Percentiles rank a stretch among this genome's conserved stretches.
Evolutionary conservation across 92 coral and sea anemone genomes (phyloP).

Genomic region (Heliopora coerulea): DNA sequence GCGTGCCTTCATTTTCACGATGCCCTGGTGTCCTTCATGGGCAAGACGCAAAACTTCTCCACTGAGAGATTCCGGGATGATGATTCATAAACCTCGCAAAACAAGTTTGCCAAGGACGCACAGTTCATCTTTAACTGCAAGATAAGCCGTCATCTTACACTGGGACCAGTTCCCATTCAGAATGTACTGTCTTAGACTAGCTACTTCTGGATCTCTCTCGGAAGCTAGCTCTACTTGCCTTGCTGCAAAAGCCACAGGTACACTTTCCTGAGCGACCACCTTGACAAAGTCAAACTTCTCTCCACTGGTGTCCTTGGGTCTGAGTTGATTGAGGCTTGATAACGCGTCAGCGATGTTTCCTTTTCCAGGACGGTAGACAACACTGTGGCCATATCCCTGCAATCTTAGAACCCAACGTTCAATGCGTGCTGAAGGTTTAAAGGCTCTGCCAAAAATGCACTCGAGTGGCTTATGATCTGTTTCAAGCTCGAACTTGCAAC

Average conservation of each 20-base stretch:
- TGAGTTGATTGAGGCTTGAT: too few relatives aligned
- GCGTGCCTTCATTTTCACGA: conserved; percentile 48
- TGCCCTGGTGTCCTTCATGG: conserved; percentile 58
- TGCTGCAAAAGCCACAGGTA: conserved; percentile 39
- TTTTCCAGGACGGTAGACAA: conserved; percentile 43
- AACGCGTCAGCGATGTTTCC: too few relatives aligned
- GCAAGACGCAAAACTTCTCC: conserved; percentile 40
- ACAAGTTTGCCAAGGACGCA: conserved; percentile 49
- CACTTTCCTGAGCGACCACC: conserved; percentile 18
- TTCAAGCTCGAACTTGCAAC: too few relatives aligned
- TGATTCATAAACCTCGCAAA: conserved; percentile 50
- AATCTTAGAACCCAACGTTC: conserved; percentile 42
- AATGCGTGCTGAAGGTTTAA: conserved; percentile 50
- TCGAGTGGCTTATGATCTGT: conserved; percentile 58
- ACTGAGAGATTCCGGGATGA: conserved; percentile 50
- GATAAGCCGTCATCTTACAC: conserved; percentile 51
- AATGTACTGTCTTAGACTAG: conserved; percentile 37
- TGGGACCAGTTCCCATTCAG: conserved; percentile 50
- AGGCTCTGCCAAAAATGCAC: conserved; percentile 30
- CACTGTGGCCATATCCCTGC: too few relatives aligned
- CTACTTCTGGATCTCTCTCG: conserved; percentile 42
- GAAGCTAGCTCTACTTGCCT: conserved; percentile 28
- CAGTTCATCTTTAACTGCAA: conserved; percentile 53
- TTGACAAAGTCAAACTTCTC: conserved; percentile 27
- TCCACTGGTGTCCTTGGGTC: too few relatives aligned